A percentile compares a stretch with the other conserved stretches of the same genome.
These are phyloP conservation scores for Clarias magur DNA, from an alignment of 2,113 vertebrate genomes.

Conservation along the genomic window DNA sequence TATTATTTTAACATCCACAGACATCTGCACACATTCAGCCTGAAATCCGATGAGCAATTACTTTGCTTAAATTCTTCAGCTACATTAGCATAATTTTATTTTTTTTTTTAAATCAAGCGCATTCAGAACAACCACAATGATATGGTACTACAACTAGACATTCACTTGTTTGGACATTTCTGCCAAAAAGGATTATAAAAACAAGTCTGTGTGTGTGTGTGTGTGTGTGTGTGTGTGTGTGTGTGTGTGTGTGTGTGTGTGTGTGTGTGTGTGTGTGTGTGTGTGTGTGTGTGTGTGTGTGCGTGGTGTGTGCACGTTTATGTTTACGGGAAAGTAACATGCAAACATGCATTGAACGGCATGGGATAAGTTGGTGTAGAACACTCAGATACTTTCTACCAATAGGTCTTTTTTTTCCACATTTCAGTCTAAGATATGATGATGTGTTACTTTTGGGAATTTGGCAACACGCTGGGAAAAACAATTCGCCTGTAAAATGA, in stretches of 20 bases:
- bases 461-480: conserved; percentile 35
- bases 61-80: conserved; percentile 55
- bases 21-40: conserved; percentile 33
- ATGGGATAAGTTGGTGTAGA: conserved; percentile 35
- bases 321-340: conserved; percentile 11
- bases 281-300: conserved; percentile 35
- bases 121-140: conserved; percentile 59
- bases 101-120: conserved; percentile 52
- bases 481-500: conserved; percentile 43
- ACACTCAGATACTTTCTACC: conserved; percentile 41
- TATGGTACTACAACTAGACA: conserved; percentile 58
- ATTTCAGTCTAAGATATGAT: conserved; percentile 36
- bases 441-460: conserved; percentile 43
- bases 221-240: conserved; percentile 2
- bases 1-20: conserved; percentile 11
- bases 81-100: conserved; percentile 65
- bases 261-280: conserved; percentile 31
- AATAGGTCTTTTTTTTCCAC: conserved; percentile 36
- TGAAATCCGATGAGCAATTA: conserved; percentile 56
- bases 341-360: conserved; percentile 20
- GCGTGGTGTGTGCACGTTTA: conserved; percentile 34
- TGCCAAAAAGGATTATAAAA: conserved; percentile 50
- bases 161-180: conserved; percentile 15
- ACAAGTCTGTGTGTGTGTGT: conserved; percentile 25
- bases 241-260: conserved; percentile 30